Percentiles rank a stretch among this genome's conserved stretches.
Conservation (phyloP, 2,113 vertebrate genomes). For the Shinisaurus crocodilurus region DNA sequence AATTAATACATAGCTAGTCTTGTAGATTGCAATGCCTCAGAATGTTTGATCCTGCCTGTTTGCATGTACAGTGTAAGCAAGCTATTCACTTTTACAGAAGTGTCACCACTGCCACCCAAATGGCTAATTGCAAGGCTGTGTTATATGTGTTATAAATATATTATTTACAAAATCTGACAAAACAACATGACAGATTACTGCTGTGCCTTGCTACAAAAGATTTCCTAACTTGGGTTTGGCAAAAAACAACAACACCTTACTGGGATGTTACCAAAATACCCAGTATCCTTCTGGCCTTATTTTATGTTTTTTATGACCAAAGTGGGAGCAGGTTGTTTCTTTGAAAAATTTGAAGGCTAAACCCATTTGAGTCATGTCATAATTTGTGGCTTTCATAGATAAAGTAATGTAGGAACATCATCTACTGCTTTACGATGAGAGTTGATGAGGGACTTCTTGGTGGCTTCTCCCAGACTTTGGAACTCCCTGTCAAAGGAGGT, state of each 20-base stretch:
- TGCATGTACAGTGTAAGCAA: not conserved
- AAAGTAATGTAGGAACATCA: not conserved
- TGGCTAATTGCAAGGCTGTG: not conserved
- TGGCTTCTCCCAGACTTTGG: too few species aligned
- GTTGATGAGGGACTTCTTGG: too few species aligned
- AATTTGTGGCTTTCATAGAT: not conserved
- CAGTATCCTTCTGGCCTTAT: too few species aligned
- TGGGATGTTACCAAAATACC: too few species aligned
- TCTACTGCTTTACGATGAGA: not conserved
- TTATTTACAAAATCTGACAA: not conserved
- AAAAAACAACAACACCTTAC: not conserved
- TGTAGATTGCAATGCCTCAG: not conserved
- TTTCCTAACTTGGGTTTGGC: not conserved
- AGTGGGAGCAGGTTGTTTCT: not conserved
- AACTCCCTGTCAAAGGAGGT: too few species aligned
- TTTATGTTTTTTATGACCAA: not conserved
- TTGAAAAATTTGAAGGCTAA: not conserved
- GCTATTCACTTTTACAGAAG: not conserved
- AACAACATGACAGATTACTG: not conserved
- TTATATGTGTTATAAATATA: not conserved
- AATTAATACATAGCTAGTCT: not conserved
- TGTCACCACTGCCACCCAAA: not conserved
- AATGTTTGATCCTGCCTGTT: not conserved
- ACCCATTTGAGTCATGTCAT: not conserved
- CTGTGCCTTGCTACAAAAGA: not conserved